A percentile compares a stretch with the other conserved stretches of the same genome.
These are phyloP conservation scores for Manis javanica DNA, from an alignment of 2,797 vertebrate species.

Conservation along the genomic window DNA sequence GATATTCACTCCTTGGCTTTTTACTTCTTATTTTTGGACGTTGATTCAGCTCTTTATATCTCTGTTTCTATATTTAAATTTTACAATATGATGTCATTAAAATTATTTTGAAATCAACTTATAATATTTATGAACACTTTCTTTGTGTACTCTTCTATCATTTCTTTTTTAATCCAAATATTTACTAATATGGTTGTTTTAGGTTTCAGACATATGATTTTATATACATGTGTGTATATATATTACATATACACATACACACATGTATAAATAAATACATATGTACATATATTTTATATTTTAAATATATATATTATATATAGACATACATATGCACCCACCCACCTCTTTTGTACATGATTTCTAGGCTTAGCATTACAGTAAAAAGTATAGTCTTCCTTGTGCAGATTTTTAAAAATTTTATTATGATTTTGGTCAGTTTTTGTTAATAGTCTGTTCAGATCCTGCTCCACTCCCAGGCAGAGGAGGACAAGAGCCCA, in stretches of 20 bases:
- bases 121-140: not conserved
- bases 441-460: not conserved
- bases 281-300: not conserved
- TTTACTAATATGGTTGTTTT: not conserved
- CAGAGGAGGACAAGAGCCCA: not conserved
- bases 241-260: not conserved
- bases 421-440: not conserved
- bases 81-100: not conserved
- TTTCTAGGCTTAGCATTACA: not conserved
- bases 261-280: too few relatives aligned
- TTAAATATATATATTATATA: not conserved
- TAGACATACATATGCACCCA: not conserved
- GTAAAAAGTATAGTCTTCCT: not conserved
- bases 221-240: not conserved
- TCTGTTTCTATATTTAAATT: not conserved
- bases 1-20: not conserved
- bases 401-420: not conserved
- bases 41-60: not conserved
- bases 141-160: not conserved
- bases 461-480: not conserved
- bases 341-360: not conserved
- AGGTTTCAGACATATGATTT: not conserved
- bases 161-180: not conserved
- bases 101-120: not conserved
- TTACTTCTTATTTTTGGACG: conserved; percentile 4